These are phyloP conservation scores for Pseudopodoces humilis DNA, from an alignment of 2,113 vertebrate genomes.

Conservation along the genomic window DNA sequence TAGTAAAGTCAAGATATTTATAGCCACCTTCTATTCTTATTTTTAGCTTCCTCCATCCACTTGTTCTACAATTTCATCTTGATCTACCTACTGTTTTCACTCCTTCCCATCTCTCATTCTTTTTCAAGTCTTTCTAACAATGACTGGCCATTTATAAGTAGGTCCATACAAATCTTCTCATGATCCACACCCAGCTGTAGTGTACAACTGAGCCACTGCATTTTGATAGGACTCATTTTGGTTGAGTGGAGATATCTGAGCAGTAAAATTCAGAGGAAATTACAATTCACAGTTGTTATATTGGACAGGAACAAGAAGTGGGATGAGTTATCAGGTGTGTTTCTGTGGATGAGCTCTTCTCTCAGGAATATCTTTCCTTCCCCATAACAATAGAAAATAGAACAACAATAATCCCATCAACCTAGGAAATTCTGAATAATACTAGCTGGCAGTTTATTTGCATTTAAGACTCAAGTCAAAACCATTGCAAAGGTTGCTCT, in stretches of 20 bases:
- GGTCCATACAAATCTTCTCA: background rate
- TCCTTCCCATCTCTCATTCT: background rate
- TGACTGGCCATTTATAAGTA: background rate
- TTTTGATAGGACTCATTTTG: background rate
- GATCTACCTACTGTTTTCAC: background rate
- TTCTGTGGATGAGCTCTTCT: background rate
- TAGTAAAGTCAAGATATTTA: background rate
- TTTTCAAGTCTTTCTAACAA: background rate
- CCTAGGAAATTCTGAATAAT: background rate
- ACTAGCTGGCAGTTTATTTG: background rate
- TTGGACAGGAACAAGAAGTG: background rate
- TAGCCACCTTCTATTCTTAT: background rate
- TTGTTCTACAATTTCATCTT: background rate
- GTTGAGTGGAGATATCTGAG: background rate
- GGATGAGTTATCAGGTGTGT: background rate
- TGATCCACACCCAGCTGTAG: background rate
- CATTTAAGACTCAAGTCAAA: background rate
- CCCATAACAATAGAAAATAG: background rate
- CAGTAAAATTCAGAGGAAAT: background rate
- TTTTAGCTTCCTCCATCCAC: background rate
- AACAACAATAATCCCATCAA: background rate
- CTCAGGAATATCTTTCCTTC: background rate
- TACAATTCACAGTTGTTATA: background rate
- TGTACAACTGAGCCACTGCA: background rate
- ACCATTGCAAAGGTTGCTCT: background rate